These are phyloP conservation scores for Parazoanthus swiftii DNA, from an alignment of 92 coral and sea anemone genomes.

Conservation along the genomic window DNA sequence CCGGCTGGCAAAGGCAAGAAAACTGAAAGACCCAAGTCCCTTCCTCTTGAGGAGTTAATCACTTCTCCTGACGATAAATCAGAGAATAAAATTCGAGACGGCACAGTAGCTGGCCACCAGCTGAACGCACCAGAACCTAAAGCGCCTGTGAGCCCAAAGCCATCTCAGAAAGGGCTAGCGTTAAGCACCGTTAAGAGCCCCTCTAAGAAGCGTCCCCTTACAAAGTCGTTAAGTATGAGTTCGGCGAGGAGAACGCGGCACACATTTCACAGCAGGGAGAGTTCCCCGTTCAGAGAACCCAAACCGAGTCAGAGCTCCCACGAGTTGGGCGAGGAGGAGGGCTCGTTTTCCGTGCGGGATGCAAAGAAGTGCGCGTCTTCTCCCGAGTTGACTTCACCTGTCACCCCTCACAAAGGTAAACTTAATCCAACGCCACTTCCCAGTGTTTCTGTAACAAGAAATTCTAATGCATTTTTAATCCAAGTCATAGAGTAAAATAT, in stretches of 20 bases:
- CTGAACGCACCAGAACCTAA: slow-evolving; percentile 36
- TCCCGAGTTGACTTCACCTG: slow-evolving; percentile 79
- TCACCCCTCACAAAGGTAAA: slow-evolving; percentile 65
- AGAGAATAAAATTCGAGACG: not conserved
- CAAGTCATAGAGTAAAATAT: no score
- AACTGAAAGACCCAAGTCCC: slow-evolving; percentile 63
- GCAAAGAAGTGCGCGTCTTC: slow-evolving; percentile 81
- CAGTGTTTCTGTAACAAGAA: no score
- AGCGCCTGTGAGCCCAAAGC: slow-evolving; percentile 25
- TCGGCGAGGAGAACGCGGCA: slow-evolving; percentile 61
- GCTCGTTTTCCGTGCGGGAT: slow-evolving; percentile 14
- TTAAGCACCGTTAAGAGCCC: not conserved
- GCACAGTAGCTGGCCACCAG: slow-evolving; percentile 14
- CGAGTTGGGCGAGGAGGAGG: slow-evolving; percentile 1
- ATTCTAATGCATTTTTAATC: no score
- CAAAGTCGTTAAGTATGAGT: slow-evolving; percentile 67
- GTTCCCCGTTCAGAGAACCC: slow-evolving; percentile 58
- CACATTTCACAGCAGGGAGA: slow-evolving; percentile 35
- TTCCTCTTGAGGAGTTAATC: slow-evolving; percentile 44
- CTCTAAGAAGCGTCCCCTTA: slow-evolving; percentile 55
- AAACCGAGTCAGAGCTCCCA: slow-evolving; percentile 50
- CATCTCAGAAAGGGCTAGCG: slow-evolving; percentile 6
- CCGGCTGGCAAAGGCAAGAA: slow-evolving; percentile 37
- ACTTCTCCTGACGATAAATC: not conserved
- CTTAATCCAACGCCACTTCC: not conserved